Evolutionary conservation across 2,888 invertebrate species (phyloP).

Genomic region (Athrips mouffetella): DNA sequence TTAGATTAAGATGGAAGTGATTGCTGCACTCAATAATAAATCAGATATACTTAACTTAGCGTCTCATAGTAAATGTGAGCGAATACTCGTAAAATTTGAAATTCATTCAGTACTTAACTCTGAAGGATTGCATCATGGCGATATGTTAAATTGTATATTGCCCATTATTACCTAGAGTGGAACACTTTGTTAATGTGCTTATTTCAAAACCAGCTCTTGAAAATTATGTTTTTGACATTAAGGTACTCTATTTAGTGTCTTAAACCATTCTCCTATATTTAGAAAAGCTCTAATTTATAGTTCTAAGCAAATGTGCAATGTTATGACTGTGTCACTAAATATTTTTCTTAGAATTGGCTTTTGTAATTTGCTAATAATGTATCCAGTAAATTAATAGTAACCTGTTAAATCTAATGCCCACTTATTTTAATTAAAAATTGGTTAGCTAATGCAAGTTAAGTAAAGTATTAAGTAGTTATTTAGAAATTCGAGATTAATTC

Average conservation of each 20-base stretch:
- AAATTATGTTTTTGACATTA: no score
- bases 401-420: no score
- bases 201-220: background rate
- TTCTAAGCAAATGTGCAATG: background rate
- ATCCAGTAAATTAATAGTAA: background rate
- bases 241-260: no score
- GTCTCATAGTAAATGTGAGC: background rate
- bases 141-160: constrained; percentile 37
- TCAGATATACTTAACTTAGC: background rate
- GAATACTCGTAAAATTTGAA: constrained; percentile 42
- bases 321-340: background rate
- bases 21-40: no score
- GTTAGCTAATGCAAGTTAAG: no score
- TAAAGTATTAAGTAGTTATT: no score
- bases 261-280: no score
- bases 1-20: no score
- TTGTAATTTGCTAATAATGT: background rate
- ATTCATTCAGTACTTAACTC: constrained; percentile 46
- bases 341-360: background rate
- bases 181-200: background rate
- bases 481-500: no score
- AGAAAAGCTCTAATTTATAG: background rate
- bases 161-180: background rate
- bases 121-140: constrained; percentile 37
- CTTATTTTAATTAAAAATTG: no score